phyloP scores from a whole-genome alignment of 2,888 invertebrate species.

The Macrosiphum euphorbiae region DNA sequence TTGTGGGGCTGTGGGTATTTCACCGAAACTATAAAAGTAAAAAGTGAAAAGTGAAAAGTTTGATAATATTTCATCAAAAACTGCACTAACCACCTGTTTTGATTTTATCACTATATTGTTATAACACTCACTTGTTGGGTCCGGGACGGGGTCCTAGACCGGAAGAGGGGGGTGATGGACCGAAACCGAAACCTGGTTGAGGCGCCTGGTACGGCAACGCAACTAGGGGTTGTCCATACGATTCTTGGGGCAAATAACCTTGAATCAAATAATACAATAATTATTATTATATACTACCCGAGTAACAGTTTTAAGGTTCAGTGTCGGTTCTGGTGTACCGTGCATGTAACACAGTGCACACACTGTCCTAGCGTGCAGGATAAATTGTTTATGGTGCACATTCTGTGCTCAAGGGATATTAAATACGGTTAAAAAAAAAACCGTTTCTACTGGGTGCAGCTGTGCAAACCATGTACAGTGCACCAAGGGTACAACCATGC shows the following conservation, averaged over 20 bases:
- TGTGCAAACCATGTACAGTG: no score
- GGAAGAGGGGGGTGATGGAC: not conserved
- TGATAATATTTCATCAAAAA: not conserved
- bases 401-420: no score
- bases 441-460: no score
- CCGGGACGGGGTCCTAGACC: conserved; percentile 59
- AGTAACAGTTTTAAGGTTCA: no score
- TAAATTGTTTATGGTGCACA: no score
- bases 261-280: not conserved
- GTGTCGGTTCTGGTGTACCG: no score
- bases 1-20: conserved; percentile 63
- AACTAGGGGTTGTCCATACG: conserved; percentile 22
- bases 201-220: conserved; percentile 23
- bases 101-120: not conserved
- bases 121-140: conserved; percentile 50
- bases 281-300: not conserved
- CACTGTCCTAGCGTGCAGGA: no score
- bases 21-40: conserved; percentile 60
- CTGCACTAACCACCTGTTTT: no score
- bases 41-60: conserved; percentile 6
- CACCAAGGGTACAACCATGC: no score
- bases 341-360: no score
- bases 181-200: conserved; percentile 16
- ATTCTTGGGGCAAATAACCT: conserved; percentile 48
- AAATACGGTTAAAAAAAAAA: no score